Base-by-base conservation (phyloP, 2,113 vertebrate genomes). In the Mixornis gularis region DNA sequence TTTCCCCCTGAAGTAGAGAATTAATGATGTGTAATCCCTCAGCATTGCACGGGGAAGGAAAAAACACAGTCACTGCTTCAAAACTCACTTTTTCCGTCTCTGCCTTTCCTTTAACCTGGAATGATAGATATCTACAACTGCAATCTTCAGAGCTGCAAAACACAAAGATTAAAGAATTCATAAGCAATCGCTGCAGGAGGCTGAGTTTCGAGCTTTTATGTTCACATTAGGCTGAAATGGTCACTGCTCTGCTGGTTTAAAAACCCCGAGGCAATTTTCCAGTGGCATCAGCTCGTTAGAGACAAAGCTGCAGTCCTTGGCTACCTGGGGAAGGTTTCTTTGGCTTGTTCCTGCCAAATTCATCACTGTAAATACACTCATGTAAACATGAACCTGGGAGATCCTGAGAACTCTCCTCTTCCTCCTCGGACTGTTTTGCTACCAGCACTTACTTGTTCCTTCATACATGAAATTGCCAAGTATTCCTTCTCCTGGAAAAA, bases 111-210 rank as follows among this genome's bases (percentile, higher is more conserved):
- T 99, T 97, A 99, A 95, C 94, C 99, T 98, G 91, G 99, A 99
- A 85, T 99, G 99, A 97, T 99, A 99, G 85, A 99, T 99, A 94
- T 99, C 99, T 76, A 99, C 99, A 51, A 99, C 99, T 26, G 99
- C 98, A 89, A 99, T 98, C 98, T 99, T 99, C 94, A 99, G 97
- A 60, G 99, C 99, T 99, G 96, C 38, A 92, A 96, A 92, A 91
- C 36, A 89, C 91, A 56, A 38, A 58, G 3, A 64, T 46, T 58
- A 91, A 65, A 83, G 63, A 79, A 74, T 44, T 68, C 41, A 7
- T 19, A 49, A 38, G 22, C 60, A n/a, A 58, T 36, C 71, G 13
- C 46, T 32, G n/a, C 17, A 34, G 32, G 19, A 46, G 66, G 43
- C 21, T 93, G 63, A 51, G 52, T 64, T 36, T 26, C 77, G 74